These are phyloP conservation scores for Varanus komodoensis DNA, from an alignment of 2,113 vertebrate genomes.

Conservation along the genomic window DNA sequence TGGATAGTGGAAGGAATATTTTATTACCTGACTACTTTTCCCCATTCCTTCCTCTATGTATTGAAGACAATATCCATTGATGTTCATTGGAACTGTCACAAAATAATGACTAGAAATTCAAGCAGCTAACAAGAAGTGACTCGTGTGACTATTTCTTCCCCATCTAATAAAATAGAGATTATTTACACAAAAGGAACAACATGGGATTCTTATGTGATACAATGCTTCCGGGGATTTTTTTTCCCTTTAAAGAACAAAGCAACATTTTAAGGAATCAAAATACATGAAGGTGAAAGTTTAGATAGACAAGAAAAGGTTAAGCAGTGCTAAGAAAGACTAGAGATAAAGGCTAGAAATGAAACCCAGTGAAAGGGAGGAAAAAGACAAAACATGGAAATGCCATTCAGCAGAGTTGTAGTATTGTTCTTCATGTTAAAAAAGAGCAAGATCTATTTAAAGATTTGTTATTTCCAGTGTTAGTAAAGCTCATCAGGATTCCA, in stretches of 20 bases:
- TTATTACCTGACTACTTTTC: neutral
- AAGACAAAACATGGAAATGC: neutral
- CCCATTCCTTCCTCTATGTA: neutral
- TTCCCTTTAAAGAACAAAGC: neutral
- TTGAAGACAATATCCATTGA: conserved; percentile 25
- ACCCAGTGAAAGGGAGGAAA: neutral
- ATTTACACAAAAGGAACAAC: neutral
- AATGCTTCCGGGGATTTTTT: neutral
- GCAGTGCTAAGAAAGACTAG: neutral
- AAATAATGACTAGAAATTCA: conserved; percentile 14
- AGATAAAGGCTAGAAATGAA: neutral
- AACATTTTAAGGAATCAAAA: conserved; percentile 15
- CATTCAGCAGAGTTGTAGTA: neutral
- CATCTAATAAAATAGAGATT: neutral
- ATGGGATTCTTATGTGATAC: neutral
- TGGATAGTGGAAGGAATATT: conserved; percentile 47
- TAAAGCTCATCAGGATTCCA: neutral
- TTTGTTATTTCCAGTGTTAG: neutral
- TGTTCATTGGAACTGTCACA: conserved; percentile 20
- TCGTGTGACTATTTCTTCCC: neutral
- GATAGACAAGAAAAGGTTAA: neutral
- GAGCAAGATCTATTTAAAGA: neutral
- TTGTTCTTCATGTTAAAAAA: neutral
- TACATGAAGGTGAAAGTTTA: conserved; percentile 17
- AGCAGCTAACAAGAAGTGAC: neutral